These are phyloP conservation scores for Stigmatopora argus DNA, from an alignment of 2,113 vertebrate species.

Conservation along the genomic window DNA sequence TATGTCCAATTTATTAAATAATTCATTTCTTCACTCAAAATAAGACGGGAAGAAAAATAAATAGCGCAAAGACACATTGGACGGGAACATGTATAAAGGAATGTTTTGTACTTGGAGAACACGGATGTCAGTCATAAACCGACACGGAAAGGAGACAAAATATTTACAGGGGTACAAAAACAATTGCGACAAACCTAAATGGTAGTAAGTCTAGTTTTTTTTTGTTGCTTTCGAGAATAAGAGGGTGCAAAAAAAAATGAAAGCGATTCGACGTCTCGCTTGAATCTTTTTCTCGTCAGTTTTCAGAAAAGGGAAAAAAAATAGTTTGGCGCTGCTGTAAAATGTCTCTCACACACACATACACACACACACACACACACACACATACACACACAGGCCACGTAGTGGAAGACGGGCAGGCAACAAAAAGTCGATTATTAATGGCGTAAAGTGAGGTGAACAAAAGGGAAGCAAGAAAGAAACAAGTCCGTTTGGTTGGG, in stretches of 20 bases:
- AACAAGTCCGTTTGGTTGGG: not conserved
- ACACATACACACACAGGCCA: slow-evolving; percentile 8
- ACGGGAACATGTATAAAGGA: slow-evolving; percentile 77
- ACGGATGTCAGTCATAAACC: slow-evolving; percentile 44
- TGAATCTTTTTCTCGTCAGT: not conserved
- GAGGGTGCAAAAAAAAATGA: slow-evolving; percentile 76
- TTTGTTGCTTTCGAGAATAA: slow-evolving; percentile 81
- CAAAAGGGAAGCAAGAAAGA: not conserved
- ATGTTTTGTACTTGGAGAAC: slow-evolving; percentile 79
- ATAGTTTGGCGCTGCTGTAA: slow-evolving; percentile 13
- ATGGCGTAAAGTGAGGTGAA: not conserved
- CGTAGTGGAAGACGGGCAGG: not conserved
- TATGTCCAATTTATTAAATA: slow-evolving; percentile 95
- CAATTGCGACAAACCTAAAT: slow-evolving; percentile 69
- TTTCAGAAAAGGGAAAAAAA: slow-evolving; percentile 10
- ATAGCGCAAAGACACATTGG: slow-evolving; percentile 90
- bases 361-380: slow-evolving; percentile 15
- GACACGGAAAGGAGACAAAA: slow-evolving; percentile 24
- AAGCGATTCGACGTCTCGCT: slow-evolving; percentile 16
- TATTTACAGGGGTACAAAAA: slow-evolving; percentile 72
- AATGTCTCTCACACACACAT: not conserved
- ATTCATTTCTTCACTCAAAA: slow-evolving; percentile 87
- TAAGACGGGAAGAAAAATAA: slow-evolving; percentile 87
- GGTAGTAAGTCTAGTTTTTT: slow-evolving; percentile 84
- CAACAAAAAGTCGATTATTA: not conserved